phyloP scores from a whole-genome alignment of 2,797 vertebrate species.

The Petrocephalus schoutedeni region DNA sequence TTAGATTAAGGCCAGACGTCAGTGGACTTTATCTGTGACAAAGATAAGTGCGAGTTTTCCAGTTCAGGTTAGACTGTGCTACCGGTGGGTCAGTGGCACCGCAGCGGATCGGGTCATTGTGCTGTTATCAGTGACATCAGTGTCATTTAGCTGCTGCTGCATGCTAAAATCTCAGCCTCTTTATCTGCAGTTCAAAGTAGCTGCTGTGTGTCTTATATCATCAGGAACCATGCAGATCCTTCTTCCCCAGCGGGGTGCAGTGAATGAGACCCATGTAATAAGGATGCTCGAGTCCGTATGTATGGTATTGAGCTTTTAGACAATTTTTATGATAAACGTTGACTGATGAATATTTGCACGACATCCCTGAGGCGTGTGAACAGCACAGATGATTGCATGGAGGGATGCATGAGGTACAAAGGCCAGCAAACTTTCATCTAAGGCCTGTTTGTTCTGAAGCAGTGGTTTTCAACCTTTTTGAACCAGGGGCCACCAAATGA shows the following conservation, averaged over 20 bases:
- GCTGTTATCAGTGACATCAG: not conserved
- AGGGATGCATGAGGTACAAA: not conserved
- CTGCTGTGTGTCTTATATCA: not conserved
- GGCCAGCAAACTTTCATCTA: not conserved
- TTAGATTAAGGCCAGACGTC: constrained; percentile 23
- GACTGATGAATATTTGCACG: not conserved
- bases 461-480: not conserved
- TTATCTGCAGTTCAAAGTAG: not conserved
- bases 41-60: not conserved
- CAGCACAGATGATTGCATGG: not conserved
- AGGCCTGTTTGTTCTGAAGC: not conserved
- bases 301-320: not conserved
- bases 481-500: not conserved
- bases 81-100: not conserved
- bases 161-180: not conserved
- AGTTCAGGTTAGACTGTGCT: not conserved
- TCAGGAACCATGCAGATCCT: not conserved
- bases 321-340: not conserved
- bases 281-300: not conserved
- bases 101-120: no score
- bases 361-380: not conserved
- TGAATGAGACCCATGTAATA: not conserved
- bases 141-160: not conserved
- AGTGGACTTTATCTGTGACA: not conserved
- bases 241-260: not conserved